These are phyloP conservation scores for Ptyas mucosa DNA, from an alignment of 2,113 vertebrate species.

Conservation along the genomic window DNA sequence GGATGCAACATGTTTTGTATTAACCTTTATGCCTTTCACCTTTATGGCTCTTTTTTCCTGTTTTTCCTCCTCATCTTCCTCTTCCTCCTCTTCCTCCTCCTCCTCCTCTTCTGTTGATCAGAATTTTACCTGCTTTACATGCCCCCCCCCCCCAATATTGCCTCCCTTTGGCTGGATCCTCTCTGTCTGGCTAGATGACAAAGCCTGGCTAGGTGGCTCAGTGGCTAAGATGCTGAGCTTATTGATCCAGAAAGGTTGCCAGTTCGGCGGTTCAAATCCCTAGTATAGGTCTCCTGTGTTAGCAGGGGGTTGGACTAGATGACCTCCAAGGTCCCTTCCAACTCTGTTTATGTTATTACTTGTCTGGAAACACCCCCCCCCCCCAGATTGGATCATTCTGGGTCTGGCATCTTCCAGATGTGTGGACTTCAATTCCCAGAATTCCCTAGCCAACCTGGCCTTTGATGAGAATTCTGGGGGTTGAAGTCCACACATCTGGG, in stretches of 20 bases:
- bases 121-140: no score
- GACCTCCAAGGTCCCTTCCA: no score
- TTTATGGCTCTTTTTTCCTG: not conserved
- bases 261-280: no score
- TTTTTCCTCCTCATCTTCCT: not conserved
- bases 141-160: no score
- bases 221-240: no score
- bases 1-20: not conserved
- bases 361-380: not conserved
- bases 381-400: not conserved
- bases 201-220: no score
- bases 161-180: not conserved
- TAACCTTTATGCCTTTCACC: not conserved
- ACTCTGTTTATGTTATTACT: no score
- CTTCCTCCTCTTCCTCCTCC: not conserved
- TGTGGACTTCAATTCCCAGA: not conserved
- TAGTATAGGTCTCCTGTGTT: no score
- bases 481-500: not conserved
- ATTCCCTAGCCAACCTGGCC: not conserved
- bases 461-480: not conserved
- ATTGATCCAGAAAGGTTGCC: no score
- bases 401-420: not conserved
- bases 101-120: not conserved
- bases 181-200: not conserved
- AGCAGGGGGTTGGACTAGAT: no score